These are phyloP conservation scores for Horisme vitalbata DNA, from an alignment of 2,888 invertebrate species.

Conservation along the genomic window DNA sequence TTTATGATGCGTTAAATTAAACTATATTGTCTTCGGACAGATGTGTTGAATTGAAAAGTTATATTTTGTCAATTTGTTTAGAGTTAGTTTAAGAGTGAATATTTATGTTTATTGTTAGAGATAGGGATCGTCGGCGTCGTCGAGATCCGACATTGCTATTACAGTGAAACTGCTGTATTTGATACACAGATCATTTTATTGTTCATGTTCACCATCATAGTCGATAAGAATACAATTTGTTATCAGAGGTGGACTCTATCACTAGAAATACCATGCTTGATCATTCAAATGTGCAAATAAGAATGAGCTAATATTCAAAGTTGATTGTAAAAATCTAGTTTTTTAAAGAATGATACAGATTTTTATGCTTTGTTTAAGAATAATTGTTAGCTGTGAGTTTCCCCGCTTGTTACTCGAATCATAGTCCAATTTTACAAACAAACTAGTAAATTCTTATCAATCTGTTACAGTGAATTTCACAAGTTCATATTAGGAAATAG, in stretches of 20 bases:
- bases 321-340: background rate
- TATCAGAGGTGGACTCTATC: slow-evolving; percentile 18
- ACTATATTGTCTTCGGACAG: slow-evolving; percentile 19
- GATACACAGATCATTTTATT: slow-evolving; percentile 30
- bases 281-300: background rate
- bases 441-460: slow-evolving; percentile 1
- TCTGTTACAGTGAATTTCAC: slow-evolving; percentile 3
- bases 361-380: background rate
- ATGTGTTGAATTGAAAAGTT: slow-evolving; percentile 29
- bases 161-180: slow-evolving; percentile 44
- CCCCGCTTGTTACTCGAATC: background rate
- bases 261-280: background rate
- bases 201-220: slow-evolving; percentile 30
- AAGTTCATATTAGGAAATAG: slow-evolving; percentile 1
- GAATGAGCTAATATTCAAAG: background rate
- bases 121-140: slow-evolving; percentile 31
- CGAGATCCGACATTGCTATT: slow-evolving; percentile 42
- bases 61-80: slow-evolving; percentile 79
- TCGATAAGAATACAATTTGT: slow-evolving; percentile 20
- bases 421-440: slow-evolving; percentile 5
- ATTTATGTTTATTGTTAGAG: slow-evolving; percentile 52
- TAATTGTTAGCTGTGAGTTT: slow-evolving; percentile 3
- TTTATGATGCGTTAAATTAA: slow-evolving; percentile 38
- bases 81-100: slow-evolving; percentile 54
- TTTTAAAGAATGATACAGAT: background rate